Percentiles rank a stretch among this genome's conserved stretches.
Conservation (phyloP, 2,888 invertebrate species). For the Crepidodera aurea region DNA sequence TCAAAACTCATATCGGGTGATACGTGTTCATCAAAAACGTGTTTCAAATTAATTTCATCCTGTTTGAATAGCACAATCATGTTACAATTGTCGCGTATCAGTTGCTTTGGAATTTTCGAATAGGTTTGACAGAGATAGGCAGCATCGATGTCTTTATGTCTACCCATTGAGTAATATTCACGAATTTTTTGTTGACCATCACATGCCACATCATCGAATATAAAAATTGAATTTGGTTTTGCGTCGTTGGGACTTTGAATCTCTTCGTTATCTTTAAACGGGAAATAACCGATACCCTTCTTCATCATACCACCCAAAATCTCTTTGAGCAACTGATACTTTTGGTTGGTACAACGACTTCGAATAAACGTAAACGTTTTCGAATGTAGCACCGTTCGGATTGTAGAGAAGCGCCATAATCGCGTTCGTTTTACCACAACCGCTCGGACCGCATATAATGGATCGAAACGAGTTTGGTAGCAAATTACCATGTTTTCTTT, state of each 20-base stretch:
- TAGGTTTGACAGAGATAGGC: conserved; percentile 23
- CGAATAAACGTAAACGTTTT: conserved; percentile 32
- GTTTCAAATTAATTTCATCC: conserved; percentile 34
- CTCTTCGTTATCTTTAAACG: conserved; percentile 21
- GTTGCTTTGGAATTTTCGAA: conserved; percentile 21
- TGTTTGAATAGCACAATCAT: conserved; percentile 51
- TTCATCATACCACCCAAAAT: conserved; percentile 20
- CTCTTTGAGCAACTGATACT: conserved; percentile 20
- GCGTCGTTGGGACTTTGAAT: background rate
- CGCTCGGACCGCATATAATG: conserved; percentile 29
- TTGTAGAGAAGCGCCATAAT: conserved; percentile 24
- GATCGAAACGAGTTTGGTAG: conserved; percentile 25
- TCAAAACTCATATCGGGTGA: conserved; percentile 17
- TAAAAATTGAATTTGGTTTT: background rate
- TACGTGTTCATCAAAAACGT: conserved; percentile 24
- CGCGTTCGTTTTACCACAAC: conserved; percentile 34
- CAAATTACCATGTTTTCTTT: conserved; percentile 25
- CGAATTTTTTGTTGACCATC: background rate
- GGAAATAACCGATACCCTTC: conserved; percentile 27
- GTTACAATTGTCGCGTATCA: conserved; percentile 18
- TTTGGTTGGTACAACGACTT: conserved; percentile 31
- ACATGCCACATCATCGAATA: background rate
- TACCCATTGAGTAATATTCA: background rate
- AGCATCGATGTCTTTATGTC: background rate
- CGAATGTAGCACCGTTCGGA: conserved; percentile 29